phyloP scores from a whole-genome alignment of 2,113 vertebrate genomes.

The Origma solitaria region DNA sequence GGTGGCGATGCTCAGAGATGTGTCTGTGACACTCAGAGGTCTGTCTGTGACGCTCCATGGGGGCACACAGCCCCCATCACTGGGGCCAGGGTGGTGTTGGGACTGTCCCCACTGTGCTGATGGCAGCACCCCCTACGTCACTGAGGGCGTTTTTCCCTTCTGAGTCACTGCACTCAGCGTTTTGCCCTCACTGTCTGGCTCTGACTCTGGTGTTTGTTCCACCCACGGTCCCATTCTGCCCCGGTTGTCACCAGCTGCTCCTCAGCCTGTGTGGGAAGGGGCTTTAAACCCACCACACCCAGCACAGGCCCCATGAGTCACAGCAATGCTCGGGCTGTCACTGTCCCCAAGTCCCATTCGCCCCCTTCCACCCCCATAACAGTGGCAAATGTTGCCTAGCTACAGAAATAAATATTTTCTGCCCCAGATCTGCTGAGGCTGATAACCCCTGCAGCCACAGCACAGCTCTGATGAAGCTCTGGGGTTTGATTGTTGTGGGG shows the following conservation, averaged over 20 bases:
- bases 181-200: neutral
- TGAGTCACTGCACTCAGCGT: neutral
- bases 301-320: accelerated
- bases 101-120: neutral
- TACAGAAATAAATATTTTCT: neutral
- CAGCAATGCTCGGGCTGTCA: accelerated
- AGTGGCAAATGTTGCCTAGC: neutral
- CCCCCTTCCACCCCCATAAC: no score
- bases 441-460: neutral
- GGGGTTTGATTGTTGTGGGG: neutral
- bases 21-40: neutral
- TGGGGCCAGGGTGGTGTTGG: accelerated
- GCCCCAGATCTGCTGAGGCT: neutral
- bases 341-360: neutral
- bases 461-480: accelerated
- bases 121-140: neutral
- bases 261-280: neutral
- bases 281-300: neutral
- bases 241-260: accelerated
- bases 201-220: neutral
- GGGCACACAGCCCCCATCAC: neutral
- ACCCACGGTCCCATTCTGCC: neutral
- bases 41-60: accelerated
- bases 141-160: neutral
- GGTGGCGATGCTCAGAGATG: neutral